A percentile compares a stretch with the other conserved stretches of the same genome.
Evolutionary conservation across 2,113 vertebrate genomes (phyloP).

Genomic region (Ammodramus savannarum): DNA sequence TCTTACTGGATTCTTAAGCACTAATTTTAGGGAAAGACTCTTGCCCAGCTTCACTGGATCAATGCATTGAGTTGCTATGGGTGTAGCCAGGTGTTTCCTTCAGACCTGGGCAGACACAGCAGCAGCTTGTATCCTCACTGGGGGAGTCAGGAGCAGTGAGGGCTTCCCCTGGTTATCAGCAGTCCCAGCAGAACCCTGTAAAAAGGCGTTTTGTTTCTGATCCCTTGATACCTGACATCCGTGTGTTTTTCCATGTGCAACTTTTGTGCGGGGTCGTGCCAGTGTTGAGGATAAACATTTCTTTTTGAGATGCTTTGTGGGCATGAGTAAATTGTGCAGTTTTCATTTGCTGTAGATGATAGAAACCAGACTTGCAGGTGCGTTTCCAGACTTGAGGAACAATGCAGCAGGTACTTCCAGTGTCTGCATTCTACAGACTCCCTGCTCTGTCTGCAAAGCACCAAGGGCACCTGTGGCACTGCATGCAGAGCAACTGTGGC

Average conservation of each 20-base stretch:
- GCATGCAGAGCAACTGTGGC: not conserved
- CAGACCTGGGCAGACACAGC: not conserved
- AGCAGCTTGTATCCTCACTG: rapidly evolving
- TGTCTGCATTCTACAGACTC: not conserved
- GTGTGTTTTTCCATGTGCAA: rapidly evolving
- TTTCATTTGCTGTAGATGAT: not conserved
- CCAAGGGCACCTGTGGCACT: not conserved
- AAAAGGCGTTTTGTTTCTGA: not conserved
- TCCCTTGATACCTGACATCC: no score
- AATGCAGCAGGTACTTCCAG: not conserved
- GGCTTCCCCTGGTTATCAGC: not conserved
- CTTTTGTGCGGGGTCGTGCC: rapidly evolving
- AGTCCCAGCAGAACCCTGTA: not conserved
- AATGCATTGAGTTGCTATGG: rapidly evolving
- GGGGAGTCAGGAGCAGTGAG: not conserved
- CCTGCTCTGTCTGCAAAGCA: not conserved
- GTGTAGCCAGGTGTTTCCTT: not conserved
- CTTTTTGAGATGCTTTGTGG: not conserved
- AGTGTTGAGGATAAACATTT: not conserved
- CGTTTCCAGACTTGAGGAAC: not conserved
- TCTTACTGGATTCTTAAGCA: not conserved
- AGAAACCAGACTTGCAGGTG: not conserved
- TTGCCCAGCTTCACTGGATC: not conserved
- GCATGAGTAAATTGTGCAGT: not conserved
- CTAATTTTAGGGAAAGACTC: not conserved